A percentile compares a stretch with the other conserved stretches of the same genome.
phyloP scores from a whole-genome alignment of 2,113 vertebrate genomes.

The Callocephalon fimbriatum region DNA sequence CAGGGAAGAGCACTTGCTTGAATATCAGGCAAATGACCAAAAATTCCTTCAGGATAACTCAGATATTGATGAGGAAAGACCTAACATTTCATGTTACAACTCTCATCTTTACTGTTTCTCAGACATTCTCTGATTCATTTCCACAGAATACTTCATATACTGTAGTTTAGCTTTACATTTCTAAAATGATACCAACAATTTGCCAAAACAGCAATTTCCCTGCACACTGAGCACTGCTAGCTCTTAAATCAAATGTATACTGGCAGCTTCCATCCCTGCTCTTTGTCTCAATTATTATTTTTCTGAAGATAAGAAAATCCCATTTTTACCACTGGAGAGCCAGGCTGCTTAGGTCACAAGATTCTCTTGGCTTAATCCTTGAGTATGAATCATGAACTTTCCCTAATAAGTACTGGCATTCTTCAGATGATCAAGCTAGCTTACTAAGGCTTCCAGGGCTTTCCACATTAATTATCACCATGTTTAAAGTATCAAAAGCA shows the following conservation, averaged over 20 bases:
- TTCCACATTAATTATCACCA: constrained; percentile 42
- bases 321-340: constrained; percentile 54
- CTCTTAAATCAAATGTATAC: neutral
- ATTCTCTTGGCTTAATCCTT: constrained; percentile 54
- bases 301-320: constrained; percentile 59
- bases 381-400: constrained; percentile 63
- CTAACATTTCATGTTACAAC: neutral
- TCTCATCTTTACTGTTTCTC: neutral
- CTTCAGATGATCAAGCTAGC: constrained; percentile 57
- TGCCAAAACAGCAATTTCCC: neutral
- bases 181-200: neutral
- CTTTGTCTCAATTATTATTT: constrained; percentile 9
- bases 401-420: constrained; percentile 64
- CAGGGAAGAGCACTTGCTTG: neutral
- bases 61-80: neutral
- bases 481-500: constrained; percentile 17
- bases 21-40: neutral
- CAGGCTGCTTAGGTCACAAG: constrained; percentile 65
- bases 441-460: constrained; percentile 50
- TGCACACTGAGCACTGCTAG: neutral
- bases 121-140: constrained; percentile 1
- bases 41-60: neutral
- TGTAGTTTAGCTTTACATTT: neutral
- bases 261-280: neutral
- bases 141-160: neutral